phyloP scores from a whole-genome alignment of 2,888 invertebrate genomes.

The Clunio marinus region DNA sequence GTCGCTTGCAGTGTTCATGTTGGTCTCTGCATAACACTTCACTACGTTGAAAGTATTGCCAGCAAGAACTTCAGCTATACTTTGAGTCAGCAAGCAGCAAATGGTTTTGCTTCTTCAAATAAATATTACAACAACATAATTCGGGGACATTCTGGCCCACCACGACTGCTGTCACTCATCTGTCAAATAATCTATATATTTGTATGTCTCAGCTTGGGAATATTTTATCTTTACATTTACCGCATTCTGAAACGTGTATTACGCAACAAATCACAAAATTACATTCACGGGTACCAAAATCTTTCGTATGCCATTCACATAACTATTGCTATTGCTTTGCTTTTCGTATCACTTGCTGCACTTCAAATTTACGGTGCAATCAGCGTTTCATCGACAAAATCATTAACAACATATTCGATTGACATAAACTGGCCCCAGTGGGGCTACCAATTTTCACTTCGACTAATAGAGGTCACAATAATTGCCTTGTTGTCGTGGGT shows the following conservation, averaged over 20 bases:
- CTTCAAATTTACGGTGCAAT: constrained; percentile 80
- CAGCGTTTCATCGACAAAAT: constrained; percentile 55
- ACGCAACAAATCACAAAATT: constrained; percentile 72
- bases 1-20: constrained; percentile 75
- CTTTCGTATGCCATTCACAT: constrained; percentile 85
- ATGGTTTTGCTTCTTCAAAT: constrained; percentile 42
- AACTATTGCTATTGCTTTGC: constrained; percentile 78
- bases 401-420: constrained; percentile 43
- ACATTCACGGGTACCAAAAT: constrained; percentile 73
- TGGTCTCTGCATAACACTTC: constrained; percentile 73
- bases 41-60: constrained; percentile 63
- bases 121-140: constrained; percentile 42
- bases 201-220: constrained; percentile 75
- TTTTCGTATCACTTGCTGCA: constrained; percentile 77
- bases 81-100: constrained; percentile 32
- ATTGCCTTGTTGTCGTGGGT: constrained; percentile 83
- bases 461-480: constrained; percentile 82
- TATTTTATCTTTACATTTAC: constrained; percentile 81
- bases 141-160: constrained; percentile 47
- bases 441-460: constrained; percentile 82
- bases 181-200: constrained; percentile 83
- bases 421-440: constrained; percentile 85
- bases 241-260: constrained; percentile 69
- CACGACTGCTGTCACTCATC: constrained; percentile 64
- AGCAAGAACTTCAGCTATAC: constrained; percentile 43